These are phyloP conservation scores for Craseonycteris thonglongyai DNA, from an alignment of 2,113 vertebrate species.

Conservation along the genomic window DNA sequence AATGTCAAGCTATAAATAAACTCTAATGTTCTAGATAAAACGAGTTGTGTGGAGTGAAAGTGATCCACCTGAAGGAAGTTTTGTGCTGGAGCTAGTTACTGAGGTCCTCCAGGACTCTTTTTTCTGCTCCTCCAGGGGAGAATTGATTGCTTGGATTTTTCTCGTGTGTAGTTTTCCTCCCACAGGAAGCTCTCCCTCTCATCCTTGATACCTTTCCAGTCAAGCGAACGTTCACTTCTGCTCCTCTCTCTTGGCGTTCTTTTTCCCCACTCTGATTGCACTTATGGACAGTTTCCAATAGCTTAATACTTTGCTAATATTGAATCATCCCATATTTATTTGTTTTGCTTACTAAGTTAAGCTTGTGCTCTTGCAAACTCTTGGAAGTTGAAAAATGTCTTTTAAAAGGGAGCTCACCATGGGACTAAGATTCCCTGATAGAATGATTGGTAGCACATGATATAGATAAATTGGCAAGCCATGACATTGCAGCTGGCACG, in stretches of 20 bases:
- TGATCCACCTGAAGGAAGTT: not conserved
- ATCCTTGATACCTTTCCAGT: not conserved
- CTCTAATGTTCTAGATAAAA: not conserved
- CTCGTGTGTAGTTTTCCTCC: not conserved
- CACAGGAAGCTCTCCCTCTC: not conserved
- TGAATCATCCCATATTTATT: not conserved
- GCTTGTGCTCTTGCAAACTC: not conserved
- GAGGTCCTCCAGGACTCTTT: not conserved
- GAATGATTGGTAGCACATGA: not conserved
- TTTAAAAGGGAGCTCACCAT: not conserved
- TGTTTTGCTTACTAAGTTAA: not conserved
- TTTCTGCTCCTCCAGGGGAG: not conserved
- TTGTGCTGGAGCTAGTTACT: not conserved
- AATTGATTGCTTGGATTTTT: not conserved
- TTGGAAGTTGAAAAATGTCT: not conserved
- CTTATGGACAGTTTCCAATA: not conserved
- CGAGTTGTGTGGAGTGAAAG: not conserved
- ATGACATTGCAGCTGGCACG: not conserved
- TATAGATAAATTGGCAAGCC: not conserved
- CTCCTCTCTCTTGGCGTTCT: not conserved
- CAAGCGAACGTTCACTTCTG: not conserved
- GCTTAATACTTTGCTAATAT: not conserved
- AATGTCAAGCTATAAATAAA: conserved; percentile 14
- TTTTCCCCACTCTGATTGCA: not conserved
- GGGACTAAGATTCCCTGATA: not conserved